phyloP scores from a whole-genome alignment of 2,888 invertebrate genomes.

The Spodoptera exigua region DNA sequence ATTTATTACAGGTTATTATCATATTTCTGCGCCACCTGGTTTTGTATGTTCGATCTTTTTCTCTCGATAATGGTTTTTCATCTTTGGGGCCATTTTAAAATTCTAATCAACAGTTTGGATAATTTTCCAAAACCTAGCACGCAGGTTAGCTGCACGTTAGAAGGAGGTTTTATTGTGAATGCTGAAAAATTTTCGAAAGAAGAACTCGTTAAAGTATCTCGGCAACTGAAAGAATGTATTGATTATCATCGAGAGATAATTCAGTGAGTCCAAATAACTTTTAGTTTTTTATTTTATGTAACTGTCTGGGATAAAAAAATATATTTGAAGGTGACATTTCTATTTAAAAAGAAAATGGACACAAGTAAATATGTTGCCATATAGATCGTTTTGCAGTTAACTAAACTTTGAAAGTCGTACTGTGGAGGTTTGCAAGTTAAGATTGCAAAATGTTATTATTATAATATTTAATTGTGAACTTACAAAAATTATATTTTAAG shows the following conservation, averaged over 20 bases:
- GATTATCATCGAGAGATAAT: conserved; percentile 45
- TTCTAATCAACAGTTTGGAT: conserved; percentile 42
- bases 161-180: background rate
- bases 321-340: no score
- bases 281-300: no score
- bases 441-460: no score
- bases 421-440: no score
- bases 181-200: conserved; percentile 35
- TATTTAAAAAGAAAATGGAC: no score
- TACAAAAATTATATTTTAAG: no score
- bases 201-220: conserved; percentile 29
- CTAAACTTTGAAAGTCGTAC: no score
- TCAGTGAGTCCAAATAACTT: conserved; percentile 35
- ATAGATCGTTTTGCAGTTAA: no score
- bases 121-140: conserved; percentile 42
- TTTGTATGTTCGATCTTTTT: conserved; percentile 48
- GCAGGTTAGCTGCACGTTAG: background rate
- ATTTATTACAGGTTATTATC: conserved; percentile 27
- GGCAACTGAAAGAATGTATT: conserved; percentile 39
- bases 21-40: conserved; percentile 23
- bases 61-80: conserved; percentile 53
- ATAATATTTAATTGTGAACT: no score
- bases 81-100: conserved; percentile 57
- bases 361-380: no score
- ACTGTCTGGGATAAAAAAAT: no score